Percentiles rank a stretch among this genome's conserved stretches.
These are phyloP conservation scores for Operophtera brumata DNA, from an alignment of 2,888 invertebrate species.

Conservation along the genomic window DNA sequence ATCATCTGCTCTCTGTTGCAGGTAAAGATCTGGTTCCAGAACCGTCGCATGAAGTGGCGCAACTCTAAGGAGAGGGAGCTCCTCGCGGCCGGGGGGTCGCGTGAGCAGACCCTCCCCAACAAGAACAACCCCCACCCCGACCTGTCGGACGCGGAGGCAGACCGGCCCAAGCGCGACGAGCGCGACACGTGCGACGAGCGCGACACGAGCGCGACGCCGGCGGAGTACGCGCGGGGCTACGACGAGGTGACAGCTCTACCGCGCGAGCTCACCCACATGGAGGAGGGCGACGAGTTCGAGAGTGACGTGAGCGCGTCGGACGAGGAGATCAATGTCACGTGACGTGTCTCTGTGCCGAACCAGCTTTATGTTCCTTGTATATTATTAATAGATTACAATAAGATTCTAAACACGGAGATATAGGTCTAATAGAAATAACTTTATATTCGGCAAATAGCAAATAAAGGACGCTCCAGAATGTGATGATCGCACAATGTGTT, in stretches of 20 bases:
- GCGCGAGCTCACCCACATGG: slow-evolving; percentile 64
- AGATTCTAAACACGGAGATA: too few species aligned
- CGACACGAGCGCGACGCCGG: slow-evolving; percentile 45
- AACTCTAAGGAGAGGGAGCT: slow-evolving; percentile 98
- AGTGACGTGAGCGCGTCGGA: slow-evolving; percentile 85
- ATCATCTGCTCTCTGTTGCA: slow-evolving; percentile 41
- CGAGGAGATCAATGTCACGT: slow-evolving; percentile 93
- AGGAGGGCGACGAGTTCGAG: slow-evolving; percentile 71
- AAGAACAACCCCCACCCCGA: slow-evolving; percentile 98
- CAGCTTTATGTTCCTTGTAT: too few species aligned
- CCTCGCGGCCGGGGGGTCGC: slow-evolving; percentile 94
- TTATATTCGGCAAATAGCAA: neutral
- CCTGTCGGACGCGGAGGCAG: slow-evolving; percentile 92
- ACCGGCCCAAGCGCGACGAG: slow-evolving; percentile 83
- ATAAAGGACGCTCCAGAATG: slow-evolving; percentile 3
- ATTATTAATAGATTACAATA: neutral
- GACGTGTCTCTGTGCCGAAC: too few species aligned
- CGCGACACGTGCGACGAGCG: slow-evolving; percentile 43
- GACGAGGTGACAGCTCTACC: slow-evolving; percentile 60
- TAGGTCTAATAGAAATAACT: too few species aligned
- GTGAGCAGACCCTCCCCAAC: slow-evolving; percentile 97
- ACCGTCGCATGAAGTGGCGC: slow-evolving; percentile 99
- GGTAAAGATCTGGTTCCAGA: slow-evolving; percentile 93
- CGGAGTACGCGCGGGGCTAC: slow-evolving; percentile 54
- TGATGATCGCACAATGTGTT: neutral